phyloP scores from a whole-genome alignment of 2,797 vertebrate species.

The Danio aesculapii region DNA sequence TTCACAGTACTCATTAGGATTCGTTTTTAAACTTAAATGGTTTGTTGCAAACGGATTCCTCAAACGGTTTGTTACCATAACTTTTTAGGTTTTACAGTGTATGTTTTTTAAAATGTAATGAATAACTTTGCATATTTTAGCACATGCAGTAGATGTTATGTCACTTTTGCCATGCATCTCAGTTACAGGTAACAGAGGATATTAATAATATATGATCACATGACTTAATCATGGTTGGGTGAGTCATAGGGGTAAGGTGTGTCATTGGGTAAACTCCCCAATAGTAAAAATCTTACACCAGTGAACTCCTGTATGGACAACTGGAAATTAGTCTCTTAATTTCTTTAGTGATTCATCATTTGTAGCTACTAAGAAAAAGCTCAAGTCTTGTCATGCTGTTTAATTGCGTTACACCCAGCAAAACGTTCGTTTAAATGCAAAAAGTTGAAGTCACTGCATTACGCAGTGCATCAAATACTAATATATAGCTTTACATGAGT shows the following conservation, averaged over 20 bases:
- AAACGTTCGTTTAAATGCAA: background rate
- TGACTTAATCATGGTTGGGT: background rate
- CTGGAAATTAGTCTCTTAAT: no score
- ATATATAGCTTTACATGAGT: background rate
- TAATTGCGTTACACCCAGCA: background rate
- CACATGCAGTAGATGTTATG: no score
- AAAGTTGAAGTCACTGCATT: background rate
- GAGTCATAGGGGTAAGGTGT: conserved; percentile 4
- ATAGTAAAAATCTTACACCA: background rate
- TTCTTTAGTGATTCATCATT: background rate
- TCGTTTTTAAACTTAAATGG: no score
- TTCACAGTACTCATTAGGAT: no score
- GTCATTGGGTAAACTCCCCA: background rate
- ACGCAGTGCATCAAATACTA: background rate
- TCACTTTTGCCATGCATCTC: background rate
- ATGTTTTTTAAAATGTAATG: no score
- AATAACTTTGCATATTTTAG: no score
- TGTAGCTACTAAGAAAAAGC: background rate
- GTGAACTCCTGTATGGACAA: background rate
- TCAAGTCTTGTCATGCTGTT: background rate
- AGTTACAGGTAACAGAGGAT: background rate
- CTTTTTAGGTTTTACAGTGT: no score
- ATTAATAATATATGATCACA: background rate
- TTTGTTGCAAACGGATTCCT: no score
- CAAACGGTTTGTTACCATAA: no score